Evolutionary conservation across 1,140 invertebrate species (phyloP).

Genomic region (Mactra quadrangularis): DNA sequence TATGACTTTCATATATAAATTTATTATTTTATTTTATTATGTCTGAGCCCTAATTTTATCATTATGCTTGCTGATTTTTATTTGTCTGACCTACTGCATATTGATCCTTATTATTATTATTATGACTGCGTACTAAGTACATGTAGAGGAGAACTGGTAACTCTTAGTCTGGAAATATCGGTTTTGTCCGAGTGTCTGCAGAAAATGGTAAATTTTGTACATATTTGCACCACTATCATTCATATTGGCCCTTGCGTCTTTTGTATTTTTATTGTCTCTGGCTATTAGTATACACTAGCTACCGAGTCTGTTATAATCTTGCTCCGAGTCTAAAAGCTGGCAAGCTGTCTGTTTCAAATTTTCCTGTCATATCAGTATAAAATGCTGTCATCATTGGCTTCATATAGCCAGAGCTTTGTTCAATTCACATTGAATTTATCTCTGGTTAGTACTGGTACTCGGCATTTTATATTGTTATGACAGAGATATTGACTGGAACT

Average conservation of each 20-base stretch:
- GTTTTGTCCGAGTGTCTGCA: constrained; percentile 3
- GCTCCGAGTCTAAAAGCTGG: constrained; percentile 47
- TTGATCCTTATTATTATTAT: too few species aligned
- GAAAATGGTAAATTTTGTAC: not conserved
- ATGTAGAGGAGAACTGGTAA: not conserved
- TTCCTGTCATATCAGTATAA: constrained; percentile 12
- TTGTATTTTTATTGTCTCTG: constrained; percentile 5
- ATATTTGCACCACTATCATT: constrained; percentile 3
- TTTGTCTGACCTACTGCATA: too few species aligned
- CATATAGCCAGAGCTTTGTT: constrained; percentile 1
- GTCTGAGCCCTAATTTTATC: too few species aligned
- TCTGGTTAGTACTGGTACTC: not conserved
- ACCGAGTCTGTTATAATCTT: constrained; percentile 1
- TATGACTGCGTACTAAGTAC: too few species aligned
- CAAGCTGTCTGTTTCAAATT: constrained; percentile 46
- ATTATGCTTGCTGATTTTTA: too few species aligned
- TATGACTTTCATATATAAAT: too few species aligned
- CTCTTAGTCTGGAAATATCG: not conserved
- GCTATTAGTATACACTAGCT: not conserved
- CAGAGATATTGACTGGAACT: constrained; percentile 27
- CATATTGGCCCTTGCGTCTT: constrained; percentile 11
- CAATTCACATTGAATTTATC: constrained; percentile 5
- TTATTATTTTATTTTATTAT: too few species aligned
- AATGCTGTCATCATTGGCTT: not conserved
- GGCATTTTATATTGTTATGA: constrained; percentile 28